Conservation (phyloP, 2,113 vertebrate genomes). For the Coptodon rendalli region DNA sequence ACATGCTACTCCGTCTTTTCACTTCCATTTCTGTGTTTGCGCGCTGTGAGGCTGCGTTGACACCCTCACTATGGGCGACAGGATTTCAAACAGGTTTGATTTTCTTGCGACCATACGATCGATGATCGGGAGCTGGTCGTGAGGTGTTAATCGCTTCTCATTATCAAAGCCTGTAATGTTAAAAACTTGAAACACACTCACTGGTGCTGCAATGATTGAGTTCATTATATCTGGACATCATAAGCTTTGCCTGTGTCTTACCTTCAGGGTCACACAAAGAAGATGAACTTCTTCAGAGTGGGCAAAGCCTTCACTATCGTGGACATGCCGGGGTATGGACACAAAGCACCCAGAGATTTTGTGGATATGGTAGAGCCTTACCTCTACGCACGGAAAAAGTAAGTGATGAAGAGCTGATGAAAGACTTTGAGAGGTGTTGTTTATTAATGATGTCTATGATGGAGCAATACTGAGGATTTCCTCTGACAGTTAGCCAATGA, state of each 20-base stretch:
- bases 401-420: constrained; percentile 9
- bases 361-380: constrained; percentile 93
- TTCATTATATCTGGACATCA: neutral
- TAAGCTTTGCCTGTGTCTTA: neutral
- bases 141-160: too few species aligned
- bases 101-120: neutral
- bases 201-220: neutral
- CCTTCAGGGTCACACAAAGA: constrained; percentile 90
- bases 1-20: neutral
- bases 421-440: neutral
- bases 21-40: neutral
- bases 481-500: neutral
- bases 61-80: too few species aligned
- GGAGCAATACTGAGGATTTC: neutral
- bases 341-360: constrained; percentile 84
- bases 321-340: constrained; percentile 96
- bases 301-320: constrained; percentile 86
- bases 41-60: too few species aligned
- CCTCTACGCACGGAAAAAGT: constrained; percentile 83
- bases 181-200: neutral
- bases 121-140: too few species aligned
- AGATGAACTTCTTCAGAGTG: constrained; percentile 94
- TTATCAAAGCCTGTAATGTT: neutral
- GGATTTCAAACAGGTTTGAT: neutral
- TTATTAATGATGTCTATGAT: neutral